Percentiles rank a stretch among this genome's conserved stretches.
Conservation (phyloP, 2,888 invertebrate species). For the Malacosoma neustria region DNA sequence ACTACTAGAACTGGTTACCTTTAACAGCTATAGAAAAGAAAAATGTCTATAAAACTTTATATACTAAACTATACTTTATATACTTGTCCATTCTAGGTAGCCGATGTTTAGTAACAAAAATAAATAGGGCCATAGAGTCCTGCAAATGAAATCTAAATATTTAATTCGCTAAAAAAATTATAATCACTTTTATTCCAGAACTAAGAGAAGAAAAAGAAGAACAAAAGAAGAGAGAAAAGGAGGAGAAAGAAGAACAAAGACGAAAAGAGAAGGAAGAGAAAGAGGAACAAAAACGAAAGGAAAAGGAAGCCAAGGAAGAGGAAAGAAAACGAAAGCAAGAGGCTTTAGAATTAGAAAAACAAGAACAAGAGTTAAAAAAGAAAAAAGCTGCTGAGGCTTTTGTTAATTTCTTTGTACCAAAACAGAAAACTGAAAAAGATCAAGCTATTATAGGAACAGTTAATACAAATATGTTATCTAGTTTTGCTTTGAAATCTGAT, state of each 20-base stretch:
- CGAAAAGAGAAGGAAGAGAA: constrained; percentile 60
- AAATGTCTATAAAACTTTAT: too few species aligned
- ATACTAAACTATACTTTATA: too few species aligned
- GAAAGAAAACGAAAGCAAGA: constrained; percentile 77
- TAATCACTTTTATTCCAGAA: constrained; percentile 52
- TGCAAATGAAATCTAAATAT: too few species aligned
- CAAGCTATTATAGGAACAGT: constrained; percentile 34
- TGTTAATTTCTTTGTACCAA: constrained; percentile 86
- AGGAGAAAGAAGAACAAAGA: constrained; percentile 50
- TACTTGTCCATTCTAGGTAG: too few species aligned
- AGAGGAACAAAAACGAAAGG: constrained; percentile 64
- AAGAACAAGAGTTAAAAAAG: constrained; percentile 83
- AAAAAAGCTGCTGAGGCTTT: constrained; percentile 87
- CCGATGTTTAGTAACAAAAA: too few species aligned
- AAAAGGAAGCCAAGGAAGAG: constrained; percentile 73
- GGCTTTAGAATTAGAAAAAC: constrained; percentile 76
- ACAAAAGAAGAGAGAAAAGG: constrained; percentile 43
- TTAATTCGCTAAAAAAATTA: too few species aligned
- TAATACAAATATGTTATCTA: constrained; percentile 56
- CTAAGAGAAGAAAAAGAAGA: constrained; percentile 55
- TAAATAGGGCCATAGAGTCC: too few species aligned
- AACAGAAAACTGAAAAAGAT: constrained; percentile 65
- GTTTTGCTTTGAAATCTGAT: constrained; percentile 82
- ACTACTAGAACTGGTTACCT: too few species aligned
- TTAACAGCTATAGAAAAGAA: too few species aligned